A percentile compares a stretch with the other conserved stretches of the same genome.
These are phyloP conservation scores for Chaetodon trifasciatus DNA, from an alignment of 2,797 vertebrate genomes.

Conservation along the genomic window DNA sequence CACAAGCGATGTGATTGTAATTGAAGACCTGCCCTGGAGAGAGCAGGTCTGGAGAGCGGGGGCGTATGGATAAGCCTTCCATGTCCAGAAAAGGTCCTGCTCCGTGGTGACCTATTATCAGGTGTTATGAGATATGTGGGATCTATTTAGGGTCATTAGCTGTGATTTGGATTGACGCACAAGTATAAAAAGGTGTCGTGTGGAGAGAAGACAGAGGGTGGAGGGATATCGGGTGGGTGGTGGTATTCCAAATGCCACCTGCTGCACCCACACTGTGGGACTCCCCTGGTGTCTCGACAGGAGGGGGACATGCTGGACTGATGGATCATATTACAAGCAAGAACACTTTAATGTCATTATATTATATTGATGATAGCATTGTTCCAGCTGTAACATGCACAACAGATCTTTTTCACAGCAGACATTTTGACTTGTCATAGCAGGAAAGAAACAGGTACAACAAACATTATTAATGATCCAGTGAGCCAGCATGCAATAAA, in stretches of 20 bases:
- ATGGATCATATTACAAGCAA: background rate
- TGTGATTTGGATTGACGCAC: conserved; percentile 36
- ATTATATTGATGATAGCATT: background rate
- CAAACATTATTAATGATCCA: background rate
- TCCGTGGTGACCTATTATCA: conserved; percentile 46
- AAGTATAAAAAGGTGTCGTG: conserved; percentile 25
- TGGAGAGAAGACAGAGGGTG: conserved; percentile 9
- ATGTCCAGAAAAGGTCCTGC: conserved; percentile 33
- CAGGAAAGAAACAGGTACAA: background rate
- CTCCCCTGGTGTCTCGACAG: conserved; percentile 5
- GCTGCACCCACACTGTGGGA: conserved; percentile 32
- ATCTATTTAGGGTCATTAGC: conserved; percentile 50
- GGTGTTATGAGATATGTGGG: conserved; percentile 23
- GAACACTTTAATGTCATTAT: background rate
- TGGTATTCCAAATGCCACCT: conserved; percentile 60
- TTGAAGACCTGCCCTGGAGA: conserved; percentile 31
- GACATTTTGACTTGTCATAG: background rate
- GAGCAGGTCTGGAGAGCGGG: background rate
- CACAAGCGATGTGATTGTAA: conserved; percentile 44
- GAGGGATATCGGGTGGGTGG: conserved; percentile 30
- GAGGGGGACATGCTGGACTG: conserved; percentile 7
- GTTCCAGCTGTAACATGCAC: background rate
- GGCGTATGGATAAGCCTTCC: background rate
- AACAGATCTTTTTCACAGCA: background rate
- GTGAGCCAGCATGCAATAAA: no score